Conservation (phyloP, 2,797 vertebrate genomes). For the Alca torda region DNA sequence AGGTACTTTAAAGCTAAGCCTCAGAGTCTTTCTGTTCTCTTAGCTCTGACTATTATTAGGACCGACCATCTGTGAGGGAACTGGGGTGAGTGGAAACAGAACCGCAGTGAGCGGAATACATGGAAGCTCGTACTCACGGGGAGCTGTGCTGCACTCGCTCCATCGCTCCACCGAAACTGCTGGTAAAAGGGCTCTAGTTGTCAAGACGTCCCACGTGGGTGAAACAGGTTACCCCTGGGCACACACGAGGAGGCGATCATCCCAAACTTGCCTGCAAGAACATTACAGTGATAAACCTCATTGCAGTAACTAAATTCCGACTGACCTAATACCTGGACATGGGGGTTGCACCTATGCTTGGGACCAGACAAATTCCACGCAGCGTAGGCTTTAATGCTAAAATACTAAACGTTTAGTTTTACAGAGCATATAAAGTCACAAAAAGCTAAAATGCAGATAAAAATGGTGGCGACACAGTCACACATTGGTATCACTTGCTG, state of each 20-base stretch:
- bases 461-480: neutral
- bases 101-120: neutral
- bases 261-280: neutral
- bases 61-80: neutral
- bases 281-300: neutral
- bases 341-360: neutral
- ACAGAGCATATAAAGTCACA: neutral
- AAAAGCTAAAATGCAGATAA: neutral
- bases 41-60: neutral
- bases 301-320: neutral
- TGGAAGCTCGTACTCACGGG: neutral
- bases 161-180: neutral
- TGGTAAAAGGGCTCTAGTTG: neutral
- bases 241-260: neutral
- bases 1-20: constrained; percentile 43
- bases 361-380: neutral
- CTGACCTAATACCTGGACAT: neutral
- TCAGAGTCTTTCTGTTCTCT: neutral
- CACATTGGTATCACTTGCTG: neutral
- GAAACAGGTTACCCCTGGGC: neutral
- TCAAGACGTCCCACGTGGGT: accelerated
- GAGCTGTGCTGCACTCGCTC: neutral
- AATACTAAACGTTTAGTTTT: neutral
- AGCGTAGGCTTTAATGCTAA: neutral
- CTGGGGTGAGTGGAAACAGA: neutral